Conservation (phyloP, 2,113 vertebrate genomes). For the Nycticryphes semicollaris region DNA sequence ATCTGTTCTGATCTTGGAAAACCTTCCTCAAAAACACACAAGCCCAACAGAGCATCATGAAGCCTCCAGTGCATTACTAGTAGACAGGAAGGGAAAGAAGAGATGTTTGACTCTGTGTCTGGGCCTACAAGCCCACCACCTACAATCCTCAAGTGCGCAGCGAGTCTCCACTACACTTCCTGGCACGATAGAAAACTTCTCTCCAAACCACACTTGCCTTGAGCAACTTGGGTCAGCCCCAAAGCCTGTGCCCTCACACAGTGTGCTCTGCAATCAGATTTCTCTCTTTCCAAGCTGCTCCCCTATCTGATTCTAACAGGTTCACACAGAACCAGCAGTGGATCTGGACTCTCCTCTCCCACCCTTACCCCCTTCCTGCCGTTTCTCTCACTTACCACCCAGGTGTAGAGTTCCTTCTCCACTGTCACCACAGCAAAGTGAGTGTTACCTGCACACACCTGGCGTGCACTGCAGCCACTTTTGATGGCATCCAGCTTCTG, state of each 20-base stretch:
- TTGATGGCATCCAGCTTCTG: slow-evolving; percentile 96
- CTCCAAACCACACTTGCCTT: background rate
- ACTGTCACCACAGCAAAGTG: slow-evolving; percentile 98
- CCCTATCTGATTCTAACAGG: background rate
- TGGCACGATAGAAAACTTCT: background rate
- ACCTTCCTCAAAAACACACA: background rate
- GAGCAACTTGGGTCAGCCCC: background rate
- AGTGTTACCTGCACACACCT: slow-evolving; percentile 95
- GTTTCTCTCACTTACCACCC: slow-evolving; percentile 88
- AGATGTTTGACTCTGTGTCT: background rate
- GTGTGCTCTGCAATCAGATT: background rate
- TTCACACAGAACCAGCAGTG: rapidly evolving
- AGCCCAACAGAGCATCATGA: background rate
- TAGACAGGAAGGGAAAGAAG: background rate
- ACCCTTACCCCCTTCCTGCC: background rate
- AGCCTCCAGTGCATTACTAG: background rate
- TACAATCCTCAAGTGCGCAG: background rate
- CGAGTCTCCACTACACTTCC: background rate
- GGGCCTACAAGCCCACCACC: background rate
- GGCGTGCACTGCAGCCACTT: slow-evolving; percentile 92
- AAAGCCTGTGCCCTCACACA: background rate
- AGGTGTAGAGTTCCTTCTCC: slow-evolving; percentile 98
- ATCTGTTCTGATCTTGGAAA: background rate
- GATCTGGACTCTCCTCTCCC: background rate
- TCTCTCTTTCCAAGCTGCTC: background rate